Evolutionary conservation across 2,888 invertebrate species (phyloP).

Genomic region (Zootermopsis nevadensis): DNA sequence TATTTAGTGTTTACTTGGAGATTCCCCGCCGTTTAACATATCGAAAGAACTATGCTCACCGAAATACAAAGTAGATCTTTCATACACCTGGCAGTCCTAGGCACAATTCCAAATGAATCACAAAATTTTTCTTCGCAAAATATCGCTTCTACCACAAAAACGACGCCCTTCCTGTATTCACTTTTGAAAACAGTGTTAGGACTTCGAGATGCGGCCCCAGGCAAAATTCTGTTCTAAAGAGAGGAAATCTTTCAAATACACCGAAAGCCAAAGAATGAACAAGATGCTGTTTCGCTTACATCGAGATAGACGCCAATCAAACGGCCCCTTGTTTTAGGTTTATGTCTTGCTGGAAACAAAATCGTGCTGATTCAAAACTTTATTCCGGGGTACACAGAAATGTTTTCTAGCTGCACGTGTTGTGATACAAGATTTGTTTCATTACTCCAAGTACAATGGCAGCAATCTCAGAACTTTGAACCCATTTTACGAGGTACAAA

Average conservation of each 20-base stretch:
- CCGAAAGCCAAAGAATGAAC: not conserved
- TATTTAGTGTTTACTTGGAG: conserved; percentile 38
- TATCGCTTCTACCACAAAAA: conserved; percentile 8
- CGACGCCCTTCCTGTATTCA: not conserved
- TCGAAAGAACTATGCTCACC: not conserved
- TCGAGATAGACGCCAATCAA: not conserved
- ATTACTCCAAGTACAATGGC: not conserved
- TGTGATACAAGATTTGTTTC: not conserved
- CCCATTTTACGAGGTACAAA: not conserved
- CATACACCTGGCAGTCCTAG: conserved; percentile 16
- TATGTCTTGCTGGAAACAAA: no score
- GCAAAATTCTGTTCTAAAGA: not conserved
- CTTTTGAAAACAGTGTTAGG: no score
- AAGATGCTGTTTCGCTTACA: not conserved
- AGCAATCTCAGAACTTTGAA: not conserved
- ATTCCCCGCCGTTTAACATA: conserved; percentile 1
- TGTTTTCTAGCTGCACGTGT: not conserved
- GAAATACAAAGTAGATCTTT: not conserved
- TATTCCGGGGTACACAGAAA: not conserved
- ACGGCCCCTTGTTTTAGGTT: not conserved
- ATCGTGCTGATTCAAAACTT: not conserved
- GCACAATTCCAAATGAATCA: conserved; percentile 24
- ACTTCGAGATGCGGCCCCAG: not conserved
- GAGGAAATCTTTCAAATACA: not conserved
- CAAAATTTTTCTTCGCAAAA: conserved; percentile 14